Evolutionary conservation across 2,888 invertebrate species (phyloP), one percentile per base, ranked within the genome.

Genomic region (Drosophila flavopinicola): DNA sequence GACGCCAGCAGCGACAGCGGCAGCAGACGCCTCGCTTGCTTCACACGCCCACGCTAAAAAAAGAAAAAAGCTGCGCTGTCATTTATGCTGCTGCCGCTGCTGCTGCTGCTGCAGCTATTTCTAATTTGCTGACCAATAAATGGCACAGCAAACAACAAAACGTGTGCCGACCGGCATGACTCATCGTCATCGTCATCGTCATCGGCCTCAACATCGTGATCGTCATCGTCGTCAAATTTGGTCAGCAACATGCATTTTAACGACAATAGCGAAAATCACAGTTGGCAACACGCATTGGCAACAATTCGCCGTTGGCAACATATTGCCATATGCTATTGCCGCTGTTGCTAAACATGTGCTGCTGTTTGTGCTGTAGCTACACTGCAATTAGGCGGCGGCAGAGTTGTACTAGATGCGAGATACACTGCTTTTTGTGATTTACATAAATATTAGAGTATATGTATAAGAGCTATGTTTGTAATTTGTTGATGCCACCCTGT

Each of bases 71-170:
- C 60, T 65, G 49, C 39, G 65, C 61, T 80, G 60, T 76, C 77
- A 69, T 51, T 53, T 56, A 23, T 48, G 49, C 24, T 49, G 57
- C 24, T 33, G 27, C 6, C 32, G 38, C 17, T 49, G 25, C 6
- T 35, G 39, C 5, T 29, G 47, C n/a, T 17, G 9, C 25, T 37
- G 47, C 71, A 48, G 66, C 74, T 66, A 79, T 79, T 78, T 84
- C 65, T 63, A 84, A 82, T 70, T 64, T 53, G 66, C 75, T 75
- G 75, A 66, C 71, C 75, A 63, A 60, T 39, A 72, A 56, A 57
- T 39, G 32, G 47, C 63, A 59, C 53, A 63, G 64, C 49, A 24
- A 47, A 10, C 42, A 47, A 41, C 39, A 54, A 63, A 71, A 29
- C 60, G 59, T 59, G 45, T 47, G 49, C 52, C 39, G 37, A 56